Conservation (phyloP, 1,140 invertebrate genomes). For the Anastrepha obliqua region DNA sequence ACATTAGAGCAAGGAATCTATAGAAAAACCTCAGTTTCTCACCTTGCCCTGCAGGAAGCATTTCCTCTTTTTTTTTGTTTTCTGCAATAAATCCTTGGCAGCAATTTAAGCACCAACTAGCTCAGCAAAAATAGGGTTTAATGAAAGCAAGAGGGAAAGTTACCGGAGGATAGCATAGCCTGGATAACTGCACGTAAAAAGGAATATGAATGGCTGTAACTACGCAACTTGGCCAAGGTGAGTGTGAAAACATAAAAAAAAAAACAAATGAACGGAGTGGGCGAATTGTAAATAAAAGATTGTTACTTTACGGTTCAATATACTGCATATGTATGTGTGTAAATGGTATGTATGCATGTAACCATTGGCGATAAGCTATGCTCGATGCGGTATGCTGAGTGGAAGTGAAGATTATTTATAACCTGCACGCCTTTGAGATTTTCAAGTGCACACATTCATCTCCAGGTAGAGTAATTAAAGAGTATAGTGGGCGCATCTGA, state of each 20-base stretch:
- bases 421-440: neutral
- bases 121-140: neutral
- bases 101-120: neutral
- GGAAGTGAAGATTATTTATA: conserved; percentile 42
- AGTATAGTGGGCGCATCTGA: neutral
- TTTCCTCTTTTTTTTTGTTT: neutral
- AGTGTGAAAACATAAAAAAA: neutral
- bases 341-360: neutral
- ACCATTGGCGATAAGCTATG: neutral
- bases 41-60: neutral
- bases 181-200: neutral
- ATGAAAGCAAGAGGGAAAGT: neutral
- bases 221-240: conserved; percentile 39
- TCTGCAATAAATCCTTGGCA: conserved; percentile 27
- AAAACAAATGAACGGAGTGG: neutral
- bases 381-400: neutral
- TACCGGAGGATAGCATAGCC: neutral
- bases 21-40: neutral
- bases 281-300: conserved; percentile 4
- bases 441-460: conserved; percentile 22
- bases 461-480: conserved; percentile 30
- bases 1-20: neutral
- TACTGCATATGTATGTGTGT: neutral
- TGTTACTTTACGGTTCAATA: neutral
- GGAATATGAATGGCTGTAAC: neutral